A percentile compares a stretch with the other conserved stretches of the same genome.
These are phyloP conservation scores for Phymanthus crucifer DNA, from an alignment of 92 coral and sea anemone species.

Conservation along the genomic window DNA sequence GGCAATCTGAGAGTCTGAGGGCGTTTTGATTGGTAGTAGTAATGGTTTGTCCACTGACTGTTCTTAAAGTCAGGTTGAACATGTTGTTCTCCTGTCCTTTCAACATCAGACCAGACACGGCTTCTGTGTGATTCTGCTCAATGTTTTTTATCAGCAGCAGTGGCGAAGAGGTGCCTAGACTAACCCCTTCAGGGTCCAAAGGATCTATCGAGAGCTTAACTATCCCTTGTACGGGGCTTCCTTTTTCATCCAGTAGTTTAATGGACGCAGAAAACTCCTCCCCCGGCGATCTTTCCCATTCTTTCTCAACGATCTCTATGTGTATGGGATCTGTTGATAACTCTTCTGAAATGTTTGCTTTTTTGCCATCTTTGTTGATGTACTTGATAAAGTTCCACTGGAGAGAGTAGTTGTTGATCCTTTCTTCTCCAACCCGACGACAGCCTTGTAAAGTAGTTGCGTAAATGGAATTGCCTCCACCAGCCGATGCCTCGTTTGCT, in stretches of 20 bases:
- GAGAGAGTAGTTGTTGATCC: conserved; percentile 67
- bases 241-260: conserved; percentile 78
- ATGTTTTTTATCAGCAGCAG: conserved; percentile 65
- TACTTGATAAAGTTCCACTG: conserved; percentile 66
- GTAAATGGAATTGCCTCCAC: conserved; percentile 80
- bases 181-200: conserved; percentile 18
- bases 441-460: conserved; percentile 87
- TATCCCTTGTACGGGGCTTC: conserved; percentile 72
- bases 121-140: conserved; percentile 3
- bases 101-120: conserved; percentile 33
- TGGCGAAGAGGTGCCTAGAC: conserved; percentile 67
- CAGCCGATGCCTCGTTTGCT: conserved; percentile 59
- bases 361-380: conserved; percentile 23
- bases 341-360: conserved; percentile 43
- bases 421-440: conserved; percentile 56
- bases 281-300: conserved; percentile 79
- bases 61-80: conserved; percentile 55
- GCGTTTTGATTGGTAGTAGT: background rate
- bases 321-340: conserved; percentile 80
- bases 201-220: conserved; percentile 41
- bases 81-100: conserved; percentile 34
- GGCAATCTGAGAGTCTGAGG: conserved; percentile 47
- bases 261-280: conserved; percentile 66
- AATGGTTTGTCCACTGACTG: conserved; percentile 72
- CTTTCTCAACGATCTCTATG: conserved; percentile 50